Base-by-base conservation (phyloP, 2,113 vertebrate genomes). In the Vireo altiloquus region DNA sequence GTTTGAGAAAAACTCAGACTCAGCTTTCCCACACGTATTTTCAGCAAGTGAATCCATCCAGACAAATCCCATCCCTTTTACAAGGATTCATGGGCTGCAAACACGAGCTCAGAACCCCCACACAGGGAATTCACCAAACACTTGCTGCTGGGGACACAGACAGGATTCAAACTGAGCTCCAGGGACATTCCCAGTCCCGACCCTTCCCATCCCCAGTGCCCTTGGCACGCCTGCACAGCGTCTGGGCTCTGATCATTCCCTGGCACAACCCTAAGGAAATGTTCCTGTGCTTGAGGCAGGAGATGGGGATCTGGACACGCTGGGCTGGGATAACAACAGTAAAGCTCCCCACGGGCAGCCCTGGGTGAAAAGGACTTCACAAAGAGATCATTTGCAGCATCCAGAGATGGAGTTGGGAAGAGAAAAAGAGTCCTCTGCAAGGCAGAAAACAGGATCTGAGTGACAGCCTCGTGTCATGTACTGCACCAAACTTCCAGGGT, bases 101-200 rank as follows among this genome's bases (percentile, higher is more conserved):
- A 44, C 31, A 20, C 0, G 1, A 81, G 46, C 16, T 20, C 3
- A 42, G 17, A 56, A 46, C 4, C 3, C 35, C 31, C 8, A 3
- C 35, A 1, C 0, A 1, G 7, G 28, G 52, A 59, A 44, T 11
- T 46, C 42, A 13, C 24, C 4, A 0, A 3, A 2, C 20, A 5
- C 30, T 33, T 64, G 57, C 50, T 66, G 42, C 3, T 54, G 63
- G 23, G 15, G 30, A 40, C 13, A 22, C 9, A 37, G 42, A 30
- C 4, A 19, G 33, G n/a, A 18, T 5, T n/a, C 59, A 50, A 61
- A 74, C 2, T 40, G 30, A 10, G 8, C 7, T 40, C 18, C 18
- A 5, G n/a, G n/a, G 35, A 33, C 33, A 22, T 37, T 66, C 64
- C 59, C 74, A 74, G 68, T 11, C 39, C 52, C 70, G 33, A 19